Evolutionary conservation across 2,113 vertebrate species (phyloP).

Genomic region (Notothenia coriiceps): DNA sequence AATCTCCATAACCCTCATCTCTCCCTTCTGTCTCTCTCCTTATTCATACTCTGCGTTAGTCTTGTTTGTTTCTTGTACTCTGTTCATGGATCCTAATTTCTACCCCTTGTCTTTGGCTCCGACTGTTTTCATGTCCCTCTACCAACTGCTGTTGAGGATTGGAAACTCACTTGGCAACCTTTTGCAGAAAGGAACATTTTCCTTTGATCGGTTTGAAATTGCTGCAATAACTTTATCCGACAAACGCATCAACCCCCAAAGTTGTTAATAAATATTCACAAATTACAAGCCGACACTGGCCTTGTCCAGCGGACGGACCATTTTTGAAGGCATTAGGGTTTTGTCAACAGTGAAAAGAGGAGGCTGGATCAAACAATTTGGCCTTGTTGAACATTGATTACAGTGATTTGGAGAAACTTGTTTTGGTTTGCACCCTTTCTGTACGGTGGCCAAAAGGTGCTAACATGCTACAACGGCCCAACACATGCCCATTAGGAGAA

Average conservation of each 20-base stretch:
- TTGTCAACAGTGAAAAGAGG: constrained; percentile 16
- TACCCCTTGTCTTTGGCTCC: neutral
- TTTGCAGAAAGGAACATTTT: neutral
- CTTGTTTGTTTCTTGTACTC: neutral
- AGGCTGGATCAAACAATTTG: constrained; percentile 2
- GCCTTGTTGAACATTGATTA: constrained; percentile 42
- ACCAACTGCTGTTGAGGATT: constrained; percentile 16
- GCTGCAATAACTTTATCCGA: neutral
- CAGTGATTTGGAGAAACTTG: constrained; percentile 23
- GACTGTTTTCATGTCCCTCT: neutral
- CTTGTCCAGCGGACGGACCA: neutral
- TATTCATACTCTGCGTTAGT: neutral
- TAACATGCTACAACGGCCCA: too few species aligned
- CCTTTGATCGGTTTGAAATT: constrained; percentile 3
- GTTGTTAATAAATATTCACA: constrained; percentile 16
- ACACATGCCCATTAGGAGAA: too few species aligned
- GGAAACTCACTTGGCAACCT: constrained; percentile 14
- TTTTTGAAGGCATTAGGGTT: constrained; percentile 41
- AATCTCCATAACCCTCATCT: constrained; percentile 20
- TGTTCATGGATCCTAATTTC: neutral
- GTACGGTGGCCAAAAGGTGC: too few species aligned
- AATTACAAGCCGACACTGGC: constrained; percentile 49
- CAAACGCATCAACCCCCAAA: neutral
- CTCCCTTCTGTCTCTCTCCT: neutral
- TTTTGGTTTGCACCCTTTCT: too few species aligned